Percentiles rank a stretch among this genome's conserved stretches.
Conservation (phyloP, 2,113 vertebrate species). For the Trogon melanurus region DNA sequence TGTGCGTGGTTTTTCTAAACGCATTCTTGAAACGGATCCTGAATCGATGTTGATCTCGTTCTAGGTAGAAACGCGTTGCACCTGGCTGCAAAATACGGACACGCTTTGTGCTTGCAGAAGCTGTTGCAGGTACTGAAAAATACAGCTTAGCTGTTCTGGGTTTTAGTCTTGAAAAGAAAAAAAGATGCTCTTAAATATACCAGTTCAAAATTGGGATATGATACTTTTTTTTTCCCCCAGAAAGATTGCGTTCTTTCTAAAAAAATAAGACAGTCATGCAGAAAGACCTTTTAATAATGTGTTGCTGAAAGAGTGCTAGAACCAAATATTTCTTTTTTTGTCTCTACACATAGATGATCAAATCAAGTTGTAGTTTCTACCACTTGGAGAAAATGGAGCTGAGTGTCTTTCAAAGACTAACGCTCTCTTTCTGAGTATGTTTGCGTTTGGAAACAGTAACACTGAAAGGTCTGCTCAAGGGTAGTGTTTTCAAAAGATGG, state of each 20-base stretch:
- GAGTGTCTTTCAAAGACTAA: neutral
- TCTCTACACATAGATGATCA: neutral
- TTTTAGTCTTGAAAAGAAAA: neutral
- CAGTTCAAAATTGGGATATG: fast-evolving
- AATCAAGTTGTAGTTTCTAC: neutral
- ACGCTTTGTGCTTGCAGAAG: conserved; percentile 92
- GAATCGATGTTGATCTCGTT: neutral
- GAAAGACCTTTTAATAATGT: neutral
- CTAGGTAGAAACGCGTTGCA: conserved; percentile 94
- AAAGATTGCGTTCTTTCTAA: fast-evolving
- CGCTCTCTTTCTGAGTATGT: neutral
- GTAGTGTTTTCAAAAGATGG: neutral
- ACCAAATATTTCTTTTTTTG: neutral
- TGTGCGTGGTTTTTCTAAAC: neutral
- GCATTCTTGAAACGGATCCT: fast-evolving
- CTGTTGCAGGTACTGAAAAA: conserved; percentile 88
- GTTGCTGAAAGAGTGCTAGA: neutral
- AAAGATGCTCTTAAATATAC: neutral
- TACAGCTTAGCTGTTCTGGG: neutral
- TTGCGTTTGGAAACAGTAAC: neutral
- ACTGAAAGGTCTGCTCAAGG: neutral
- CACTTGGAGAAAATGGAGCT: neutral
- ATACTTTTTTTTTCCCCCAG: neutral
- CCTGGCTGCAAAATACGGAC: conserved; percentile 90
- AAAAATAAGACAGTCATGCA: neutral